Base-by-base conservation (phyloP, 2,113 vertebrate species). In the Sinocyclocheilus anshuiensis region DNA sequence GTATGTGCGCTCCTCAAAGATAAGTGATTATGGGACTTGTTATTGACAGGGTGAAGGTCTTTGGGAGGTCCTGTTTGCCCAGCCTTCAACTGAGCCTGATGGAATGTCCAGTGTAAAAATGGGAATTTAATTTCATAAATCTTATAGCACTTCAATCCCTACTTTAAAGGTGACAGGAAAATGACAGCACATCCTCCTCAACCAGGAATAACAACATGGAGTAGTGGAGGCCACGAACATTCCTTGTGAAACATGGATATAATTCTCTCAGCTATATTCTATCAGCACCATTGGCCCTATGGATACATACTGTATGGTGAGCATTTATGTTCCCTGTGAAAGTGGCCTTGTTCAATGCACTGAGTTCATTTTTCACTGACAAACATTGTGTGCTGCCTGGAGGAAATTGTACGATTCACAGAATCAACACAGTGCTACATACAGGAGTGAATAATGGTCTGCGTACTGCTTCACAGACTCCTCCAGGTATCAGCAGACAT, bases 51-150 rank as follows among this genome's bases (percentile, higher is more conserved):
- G 22, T 61, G 55, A 80, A 63, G 55, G 57, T 42, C 77, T 80
- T 24, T 36, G 29, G 50, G 20, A 57, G 77, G 77, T 57, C 29
- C 77, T 45, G 33, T 61, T 39, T 63, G 71, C 36, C 10, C 36
- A 74, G 69, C 74, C 53, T 86, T 77, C 55, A 86, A 87, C 82
- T 36, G 29, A 84, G 57, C 57, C 57, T 61, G 57, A 61, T 61
- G 57, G 55, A 61, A 22, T n/a, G 57, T 85, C 72, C 87, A 78
- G 83, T 69, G 79, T 45, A 85, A 89, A 90, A 91, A 92, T 86
- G 79, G 89, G 89, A 91, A 92, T 90, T 87, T 87, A 92, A 93
- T 92, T 91, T 89, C 91, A 92, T 93, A 93, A 91, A 90, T 91
- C 82, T 86, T 45, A 81, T 87, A 82, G 84, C 84, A 90, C 89